Evolutionary conservation across 2,113 vertebrate species (phyloP).

Genomic region (Apistogramma diplotaenia): DNA sequence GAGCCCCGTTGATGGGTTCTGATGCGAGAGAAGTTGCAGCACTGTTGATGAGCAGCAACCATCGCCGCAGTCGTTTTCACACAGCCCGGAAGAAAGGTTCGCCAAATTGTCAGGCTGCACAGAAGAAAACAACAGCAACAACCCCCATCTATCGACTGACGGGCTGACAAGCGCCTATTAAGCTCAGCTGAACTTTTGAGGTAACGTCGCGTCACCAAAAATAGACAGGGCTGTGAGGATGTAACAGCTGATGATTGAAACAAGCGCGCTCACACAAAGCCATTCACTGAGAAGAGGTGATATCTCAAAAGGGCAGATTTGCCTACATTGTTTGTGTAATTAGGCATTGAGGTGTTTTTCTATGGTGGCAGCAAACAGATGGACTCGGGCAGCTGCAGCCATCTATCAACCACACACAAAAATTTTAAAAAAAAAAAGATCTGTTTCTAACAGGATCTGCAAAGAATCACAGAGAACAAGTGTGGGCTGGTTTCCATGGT

Average conservation of each 20-base stretch:
- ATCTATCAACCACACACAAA: constrained; percentile 11
- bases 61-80: constrained; percentile 30
- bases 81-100: constrained; percentile 13
- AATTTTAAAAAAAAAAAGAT: neutral
- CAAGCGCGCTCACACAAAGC: neutral
- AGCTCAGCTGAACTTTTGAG: constrained; percentile 38
- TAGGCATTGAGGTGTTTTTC: constrained; percentile 13
- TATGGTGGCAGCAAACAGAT: constrained; percentile 35
- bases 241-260: neutral
- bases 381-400: constrained; percentile 26
- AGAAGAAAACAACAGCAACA: constrained; percentile 25
- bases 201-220: constrained; percentile 15
- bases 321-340: constrained; percentile 20
- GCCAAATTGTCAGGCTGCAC: constrained; percentile 28
- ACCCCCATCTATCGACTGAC: constrained; percentile 42
- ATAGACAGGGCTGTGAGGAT: neutral
- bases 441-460: neutral
- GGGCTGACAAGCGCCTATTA: constrained; percentile 58
- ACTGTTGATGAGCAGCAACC: constrained; percentile 16
- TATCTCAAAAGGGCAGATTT: constrained; percentile 24
- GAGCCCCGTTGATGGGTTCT: constrained; percentile 3
- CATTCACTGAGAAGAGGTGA: neutral
- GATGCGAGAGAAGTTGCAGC: neutral
- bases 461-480: neutral
- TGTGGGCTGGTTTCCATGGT: constrained; percentile 56